Conservation (phyloP, 2,113 vertebrate genomes). For the Cairina moschata region DNA sequence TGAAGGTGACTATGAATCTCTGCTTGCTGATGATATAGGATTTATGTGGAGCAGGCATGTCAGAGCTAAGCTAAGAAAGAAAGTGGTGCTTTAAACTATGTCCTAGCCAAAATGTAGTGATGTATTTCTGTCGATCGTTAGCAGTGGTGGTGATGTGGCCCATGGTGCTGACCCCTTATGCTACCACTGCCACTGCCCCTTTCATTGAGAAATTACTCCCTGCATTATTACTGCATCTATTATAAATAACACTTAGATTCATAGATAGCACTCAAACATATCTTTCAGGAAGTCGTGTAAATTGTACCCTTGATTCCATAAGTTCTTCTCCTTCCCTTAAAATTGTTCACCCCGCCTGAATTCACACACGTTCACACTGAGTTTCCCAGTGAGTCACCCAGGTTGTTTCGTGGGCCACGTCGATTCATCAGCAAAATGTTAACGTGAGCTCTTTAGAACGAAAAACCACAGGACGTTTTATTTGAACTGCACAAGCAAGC, state of each 20-base stretch:
- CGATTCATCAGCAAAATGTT: background rate
- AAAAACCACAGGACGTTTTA: conserved; percentile 55
- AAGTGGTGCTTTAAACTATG: background rate
- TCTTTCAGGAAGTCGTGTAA: background rate
- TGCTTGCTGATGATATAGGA: background rate
- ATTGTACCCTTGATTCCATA: background rate
- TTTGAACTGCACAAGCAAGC: conserved; percentile 3
- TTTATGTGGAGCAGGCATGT: background rate
- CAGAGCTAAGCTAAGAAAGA: background rate
- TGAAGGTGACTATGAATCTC: background rate
- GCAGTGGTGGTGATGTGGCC: background rate
- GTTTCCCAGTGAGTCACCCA: background rate
- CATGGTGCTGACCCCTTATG: fast-evolving
- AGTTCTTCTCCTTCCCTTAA: background rate
- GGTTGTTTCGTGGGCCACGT: background rate
- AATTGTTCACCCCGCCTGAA: background rate
- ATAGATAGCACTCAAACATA: background rate
- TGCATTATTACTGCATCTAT: background rate
- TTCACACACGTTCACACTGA: background rate
- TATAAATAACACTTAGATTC: background rate
- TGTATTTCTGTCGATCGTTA: background rate
- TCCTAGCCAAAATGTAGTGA: background rate
- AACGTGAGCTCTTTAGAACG: background rate
- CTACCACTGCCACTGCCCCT: background rate
- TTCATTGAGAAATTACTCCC: background rate